Conservation (phyloP, 2,797 vertebrate genomes). For the Picus viridis region DNA sequence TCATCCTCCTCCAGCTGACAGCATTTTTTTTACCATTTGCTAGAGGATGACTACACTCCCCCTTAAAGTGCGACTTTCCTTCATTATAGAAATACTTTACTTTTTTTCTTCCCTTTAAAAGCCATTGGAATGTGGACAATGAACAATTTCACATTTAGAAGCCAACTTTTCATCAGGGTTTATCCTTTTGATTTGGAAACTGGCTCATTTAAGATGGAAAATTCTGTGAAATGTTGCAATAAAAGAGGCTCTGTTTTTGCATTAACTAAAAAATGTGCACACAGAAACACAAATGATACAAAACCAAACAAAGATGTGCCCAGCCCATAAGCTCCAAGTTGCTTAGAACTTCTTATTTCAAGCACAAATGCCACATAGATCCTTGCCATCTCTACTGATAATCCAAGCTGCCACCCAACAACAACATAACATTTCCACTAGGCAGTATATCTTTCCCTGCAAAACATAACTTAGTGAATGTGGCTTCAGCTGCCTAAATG, state of each 20-base stretch:
- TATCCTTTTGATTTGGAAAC: slow-evolving; percentile 64
- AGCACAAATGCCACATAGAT: slow-evolving; percentile 12
- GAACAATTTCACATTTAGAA: slow-evolving; percentile 48
- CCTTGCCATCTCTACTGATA: slow-evolving; percentile 18
- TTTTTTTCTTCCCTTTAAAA: not conserved
- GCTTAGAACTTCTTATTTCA: slow-evolving; percentile 18
- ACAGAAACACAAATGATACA: not conserved
- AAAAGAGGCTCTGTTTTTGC: slow-evolving; percentile 63
- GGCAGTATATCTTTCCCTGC: slow-evolving; percentile 12
- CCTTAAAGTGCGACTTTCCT: not conserved
- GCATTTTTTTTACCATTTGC: not conserved
- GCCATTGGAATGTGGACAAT: slow-evolving; percentile 35
- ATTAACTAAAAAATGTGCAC: slow-evolving; percentile 36
- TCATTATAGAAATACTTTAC: not conserved
- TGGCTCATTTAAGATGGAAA: slow-evolving; percentile 62
- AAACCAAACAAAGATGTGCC: slow-evolving; percentile 40
- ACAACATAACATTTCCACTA: not conserved
- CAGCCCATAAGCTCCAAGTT: not conserved
- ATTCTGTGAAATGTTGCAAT: slow-evolving; percentile 58
- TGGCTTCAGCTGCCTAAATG: slow-evolving; percentile 60
- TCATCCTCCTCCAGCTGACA: not conserved
- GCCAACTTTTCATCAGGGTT: slow-evolving; percentile 56
- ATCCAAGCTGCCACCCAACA: slow-evolving; percentile 11
- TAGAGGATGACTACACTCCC: not conserved
- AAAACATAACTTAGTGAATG: slow-evolving; percentile 41